Evolutionary conservation across 2,797 vertebrate genomes (phyloP).

Genomic region (Ficedula albicollis): DNA sequence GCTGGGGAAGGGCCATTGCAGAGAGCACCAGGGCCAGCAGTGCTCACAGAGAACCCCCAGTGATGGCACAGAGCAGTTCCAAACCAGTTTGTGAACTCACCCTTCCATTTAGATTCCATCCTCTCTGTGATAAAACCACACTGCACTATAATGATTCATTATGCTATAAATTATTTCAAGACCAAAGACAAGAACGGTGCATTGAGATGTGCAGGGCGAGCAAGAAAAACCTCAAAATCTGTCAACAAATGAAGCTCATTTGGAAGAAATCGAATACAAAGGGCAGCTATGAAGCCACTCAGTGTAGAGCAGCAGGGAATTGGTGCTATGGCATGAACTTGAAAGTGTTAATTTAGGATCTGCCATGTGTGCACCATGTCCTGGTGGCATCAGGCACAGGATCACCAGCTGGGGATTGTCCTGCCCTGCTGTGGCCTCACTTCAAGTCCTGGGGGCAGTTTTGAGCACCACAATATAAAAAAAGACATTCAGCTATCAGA

Average conservation of each 20-base stretch:
- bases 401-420: neutral
- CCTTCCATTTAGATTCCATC: neutral
- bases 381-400: neutral
- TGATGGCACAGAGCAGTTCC: neutral
- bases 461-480: neutral
- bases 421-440: neutral
- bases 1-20: neutral
- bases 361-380: neutral
- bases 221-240: conserved; percentile 44
- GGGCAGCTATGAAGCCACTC: neutral
- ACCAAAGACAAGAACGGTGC: neutral
- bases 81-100: neutral
- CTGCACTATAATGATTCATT: neutral
- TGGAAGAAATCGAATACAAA: conserved; percentile 16
- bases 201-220: neutral
- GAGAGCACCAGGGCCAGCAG: neutral
- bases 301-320: neutral
- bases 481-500: neutral
- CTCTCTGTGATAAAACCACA: neutral
- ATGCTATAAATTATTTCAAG: conserved; percentile 29
- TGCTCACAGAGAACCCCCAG: neutral
- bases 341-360: neutral
- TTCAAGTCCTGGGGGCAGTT: neutral
- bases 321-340: neutral
- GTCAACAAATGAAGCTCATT: conserved; percentile 48